Conservation (phyloP, 2,113 vertebrate genomes). For the Salvelinus sp. region DNA sequence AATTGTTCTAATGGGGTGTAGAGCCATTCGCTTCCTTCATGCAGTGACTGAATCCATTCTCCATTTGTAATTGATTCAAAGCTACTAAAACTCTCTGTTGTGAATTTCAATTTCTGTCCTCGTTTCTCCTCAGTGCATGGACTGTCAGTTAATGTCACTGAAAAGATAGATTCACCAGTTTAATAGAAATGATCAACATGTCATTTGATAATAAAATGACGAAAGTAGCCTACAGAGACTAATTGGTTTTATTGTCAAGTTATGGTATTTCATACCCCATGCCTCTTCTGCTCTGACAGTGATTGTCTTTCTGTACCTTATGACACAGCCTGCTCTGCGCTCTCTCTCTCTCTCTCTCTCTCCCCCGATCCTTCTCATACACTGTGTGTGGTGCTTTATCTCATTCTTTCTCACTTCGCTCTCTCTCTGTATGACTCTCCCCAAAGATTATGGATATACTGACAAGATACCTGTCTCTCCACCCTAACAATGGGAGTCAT, state of each 20-base stretch:
- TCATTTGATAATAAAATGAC: constrained; percentile 16
- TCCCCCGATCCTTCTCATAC: neutral
- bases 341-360: neutral
- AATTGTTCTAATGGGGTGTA: constrained; percentile 27
- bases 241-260: constrained; percentile 3
- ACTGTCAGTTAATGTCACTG: constrained; percentile 8
- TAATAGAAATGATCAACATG: constrained; percentile 7
- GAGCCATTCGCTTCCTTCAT: constrained; percentile 13
- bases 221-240: constrained; percentile 13
- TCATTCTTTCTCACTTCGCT: neutral
- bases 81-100: constrained; percentile 19
- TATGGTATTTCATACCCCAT: neutral
- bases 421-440: neutral
- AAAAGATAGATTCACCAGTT: neutral
- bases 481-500: too few relatives aligned
- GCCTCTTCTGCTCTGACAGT: neutral
- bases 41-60: constrained; percentile 20
- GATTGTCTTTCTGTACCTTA: constrained; percentile 1
- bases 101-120: constrained; percentile 17
- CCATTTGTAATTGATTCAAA: constrained; percentile 26
- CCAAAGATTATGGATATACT: neutral
- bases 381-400: neutral
- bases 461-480: neutral
- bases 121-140: constrained; percentile 4
- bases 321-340: neutral